phyloP scores from a whole-genome alignment of 2,888 invertebrate species.

The Rhagium mordax region DNA sequence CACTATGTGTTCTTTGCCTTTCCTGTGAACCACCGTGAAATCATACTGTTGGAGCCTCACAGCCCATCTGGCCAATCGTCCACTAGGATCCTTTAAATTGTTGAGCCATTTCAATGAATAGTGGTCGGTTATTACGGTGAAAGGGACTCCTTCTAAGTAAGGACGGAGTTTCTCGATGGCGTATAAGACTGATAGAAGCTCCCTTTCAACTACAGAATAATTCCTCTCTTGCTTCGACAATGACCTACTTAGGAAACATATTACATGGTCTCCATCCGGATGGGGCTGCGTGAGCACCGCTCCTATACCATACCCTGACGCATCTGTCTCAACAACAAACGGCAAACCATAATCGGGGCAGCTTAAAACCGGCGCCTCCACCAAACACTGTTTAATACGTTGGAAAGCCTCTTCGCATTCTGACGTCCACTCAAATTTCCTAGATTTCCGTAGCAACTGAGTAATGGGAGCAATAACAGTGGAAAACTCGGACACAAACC shows the following conservation, averaged over 20 bases:
- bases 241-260: slow-evolving; percentile 34
- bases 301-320: no score
- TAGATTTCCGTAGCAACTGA: slow-evolving; percentile 36
- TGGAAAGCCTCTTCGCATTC: slow-evolving; percentile 38
- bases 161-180: slow-evolving; percentile 42
- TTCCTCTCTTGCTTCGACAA: slow-evolving; percentile 38
- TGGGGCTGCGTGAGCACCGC: no score
- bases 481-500: slow-evolving; percentile 42
- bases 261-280: slow-evolving; percentile 11
- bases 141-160: slow-evolving; percentile 44
- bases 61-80: slow-evolving; percentile 29
- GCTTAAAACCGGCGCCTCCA: no score
- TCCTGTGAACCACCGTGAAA: slow-evolving; percentile 46
- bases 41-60: slow-evolving; percentile 43
- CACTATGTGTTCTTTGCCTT: slow-evolving; percentile 35
- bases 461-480: slow-evolving; percentile 30
- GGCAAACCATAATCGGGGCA: slow-evolving; percentile 41
- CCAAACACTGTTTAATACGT: slow-evolving; percentile 29
- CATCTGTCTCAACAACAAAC: no score
- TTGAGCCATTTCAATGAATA: slow-evolving; percentile 27
- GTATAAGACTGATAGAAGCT: slow-evolving; percentile 43
- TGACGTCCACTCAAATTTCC: slow-evolving; percentile 36
- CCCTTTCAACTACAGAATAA: slow-evolving; percentile 43
- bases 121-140: slow-evolving; percentile 47
- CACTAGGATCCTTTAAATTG: slow-evolving; percentile 42